Percentiles rank a stretch among this genome's conserved stretches.
phyloP scores from a whole-genome alignment of 2,888 invertebrate species.

The Boloria selene region DNA sequence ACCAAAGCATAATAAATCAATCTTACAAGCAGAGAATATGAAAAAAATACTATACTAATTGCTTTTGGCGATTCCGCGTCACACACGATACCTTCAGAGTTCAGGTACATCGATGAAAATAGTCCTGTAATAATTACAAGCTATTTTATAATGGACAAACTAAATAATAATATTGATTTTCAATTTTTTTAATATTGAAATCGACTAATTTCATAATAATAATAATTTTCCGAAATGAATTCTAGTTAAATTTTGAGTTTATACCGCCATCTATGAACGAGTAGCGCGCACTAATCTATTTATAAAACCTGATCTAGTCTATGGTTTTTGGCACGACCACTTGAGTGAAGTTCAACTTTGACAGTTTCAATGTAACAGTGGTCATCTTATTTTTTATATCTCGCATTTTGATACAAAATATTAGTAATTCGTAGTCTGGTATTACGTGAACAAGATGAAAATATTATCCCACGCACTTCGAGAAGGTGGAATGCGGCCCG shows the following conservation, averaged over 20 bases:
- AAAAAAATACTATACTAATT: too few species aligned
- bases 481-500: constrained; percentile 78
- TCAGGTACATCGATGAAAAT: too few species aligned
- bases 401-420: constrained; percentile 82
- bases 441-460: constrained; percentile 82
- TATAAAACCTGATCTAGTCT: constrained; percentile 74
- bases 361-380: constrained; percentile 80
- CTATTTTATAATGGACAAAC: too few species aligned
- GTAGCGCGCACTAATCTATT: constrained; percentile 62
- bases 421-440: constrained; percentile 80
- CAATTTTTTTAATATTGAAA: too few species aligned
- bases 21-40: too few species aligned
- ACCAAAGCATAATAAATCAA: too few species aligned
- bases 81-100: too few species aligned
- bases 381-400: constrained; percentile 79
- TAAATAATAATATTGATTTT: too few species aligned
- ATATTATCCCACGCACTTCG: constrained; percentile 78
- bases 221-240: too few species aligned
- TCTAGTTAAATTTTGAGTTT: not conserved
- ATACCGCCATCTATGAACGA: constrained; percentile 43
- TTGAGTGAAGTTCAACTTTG: constrained; percentile 80
- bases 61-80: too few species aligned
- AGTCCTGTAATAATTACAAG: too few species aligned
- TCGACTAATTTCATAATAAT: too few species aligned
- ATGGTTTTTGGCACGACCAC: constrained; percentile 75